Evolutionary conservation across 2,797 vertebrate species (phyloP).

Genomic region (Pangasius sanitwongsei): DNA sequence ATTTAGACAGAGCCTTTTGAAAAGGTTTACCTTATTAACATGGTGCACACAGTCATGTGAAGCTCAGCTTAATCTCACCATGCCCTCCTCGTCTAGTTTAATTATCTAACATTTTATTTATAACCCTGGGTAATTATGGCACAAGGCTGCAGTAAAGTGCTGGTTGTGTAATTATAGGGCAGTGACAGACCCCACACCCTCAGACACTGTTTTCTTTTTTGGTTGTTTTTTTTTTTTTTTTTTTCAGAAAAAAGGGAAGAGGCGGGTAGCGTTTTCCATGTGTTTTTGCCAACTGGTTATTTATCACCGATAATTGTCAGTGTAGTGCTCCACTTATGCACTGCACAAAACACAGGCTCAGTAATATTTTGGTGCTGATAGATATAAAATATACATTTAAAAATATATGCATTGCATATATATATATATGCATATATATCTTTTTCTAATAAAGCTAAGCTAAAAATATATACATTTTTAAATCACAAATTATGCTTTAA

Average conservation of each 20-base stretch:
- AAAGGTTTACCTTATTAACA: background rate
- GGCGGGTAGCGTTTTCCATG: slow-evolving; percentile 16
- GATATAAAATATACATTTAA: background rate
- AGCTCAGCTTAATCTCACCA: background rate
- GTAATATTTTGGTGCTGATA: background rate
- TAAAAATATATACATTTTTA: background rate
- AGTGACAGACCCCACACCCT: slow-evolving; percentile 42
- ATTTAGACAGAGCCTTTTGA: background rate
- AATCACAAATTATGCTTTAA: background rate
- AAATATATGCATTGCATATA: too few species aligned
- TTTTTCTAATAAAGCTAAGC: background rate
- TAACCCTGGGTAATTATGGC: slow-evolving; percentile 45
- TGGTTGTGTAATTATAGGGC: slow-evolving; percentile 54
- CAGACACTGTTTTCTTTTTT: background rate
- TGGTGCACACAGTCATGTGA: background rate
- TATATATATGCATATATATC: background rate
- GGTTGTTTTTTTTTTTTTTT: background rate
- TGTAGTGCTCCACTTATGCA: slow-evolving; percentile 18
- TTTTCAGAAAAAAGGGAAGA: slow-evolving; percentile 30
- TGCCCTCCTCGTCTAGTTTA: slow-evolving; percentile 8
- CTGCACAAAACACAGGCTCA: background rate
- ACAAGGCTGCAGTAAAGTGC: slow-evolving; percentile 36
- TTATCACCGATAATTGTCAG: slow-evolving; percentile 51
- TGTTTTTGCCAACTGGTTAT: slow-evolving; percentile 52
- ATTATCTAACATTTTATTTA: slow-evolving; percentile 42